Conservation (phyloP, 2,113 vertebrate species). For the Epinephelus lanceolatus region DNA sequence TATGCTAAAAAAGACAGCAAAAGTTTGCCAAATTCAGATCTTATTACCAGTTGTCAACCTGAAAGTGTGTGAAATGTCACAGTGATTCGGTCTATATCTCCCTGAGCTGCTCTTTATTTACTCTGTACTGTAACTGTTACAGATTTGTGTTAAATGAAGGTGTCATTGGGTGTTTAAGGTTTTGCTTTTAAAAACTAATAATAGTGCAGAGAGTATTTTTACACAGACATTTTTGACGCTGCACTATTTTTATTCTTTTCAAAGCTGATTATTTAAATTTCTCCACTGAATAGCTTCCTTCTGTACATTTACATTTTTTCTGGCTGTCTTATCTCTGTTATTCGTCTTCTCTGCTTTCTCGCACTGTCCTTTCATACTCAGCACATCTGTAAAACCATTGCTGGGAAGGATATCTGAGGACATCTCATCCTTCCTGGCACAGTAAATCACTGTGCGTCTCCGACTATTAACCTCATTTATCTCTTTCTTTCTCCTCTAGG, state of each 20-base stretch:
- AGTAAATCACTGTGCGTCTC: not conserved
- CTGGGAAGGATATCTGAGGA: slow-evolving; percentile 39
- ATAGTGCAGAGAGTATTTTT: slow-evolving; percentile 4
- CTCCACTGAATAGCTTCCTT: not conserved
- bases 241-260: not conserved
- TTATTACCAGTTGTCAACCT: too few relatives aligned
- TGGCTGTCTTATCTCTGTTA: not conserved
- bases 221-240: not conserved
- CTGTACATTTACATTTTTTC: not conserved
- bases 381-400: slow-evolving; percentile 1
- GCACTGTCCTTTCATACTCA: not conserved
- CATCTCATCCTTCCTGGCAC: slow-evolving; percentile 7
- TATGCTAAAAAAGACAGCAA: too few relatives aligned
- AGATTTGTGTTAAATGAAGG: not conserved
- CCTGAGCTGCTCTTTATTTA: not conserved
- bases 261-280: not conserved
- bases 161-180: not conserved
- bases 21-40: too few relatives aligned
- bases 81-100: not conserved
- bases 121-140: not conserved
- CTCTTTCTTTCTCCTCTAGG: slow-evolving; percentile 74
- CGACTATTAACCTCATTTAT: slow-evolving; percentile 26
- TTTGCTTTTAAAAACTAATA: slow-evolving; percentile 1
- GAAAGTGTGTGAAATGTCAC: too few relatives aligned
- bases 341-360: not conserved